phyloP scores from a whole-genome alignment of 2,888 invertebrate genomes.

The Morinoia aosen region DNA sequence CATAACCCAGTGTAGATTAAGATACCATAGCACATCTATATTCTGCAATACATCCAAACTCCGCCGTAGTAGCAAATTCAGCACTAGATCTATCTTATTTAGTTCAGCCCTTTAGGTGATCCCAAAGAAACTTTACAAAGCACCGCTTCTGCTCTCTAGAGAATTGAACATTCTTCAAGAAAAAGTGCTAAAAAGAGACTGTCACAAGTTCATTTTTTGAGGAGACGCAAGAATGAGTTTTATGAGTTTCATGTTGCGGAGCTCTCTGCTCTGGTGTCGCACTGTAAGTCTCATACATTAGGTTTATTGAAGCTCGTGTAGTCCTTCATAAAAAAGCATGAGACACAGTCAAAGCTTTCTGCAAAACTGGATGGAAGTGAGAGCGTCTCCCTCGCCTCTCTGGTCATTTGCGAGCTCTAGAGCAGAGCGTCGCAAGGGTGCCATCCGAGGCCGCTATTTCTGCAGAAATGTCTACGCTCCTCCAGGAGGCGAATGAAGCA shows the following conservation, averaged over 20 bases:
- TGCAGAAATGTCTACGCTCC: not conserved
- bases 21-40: no score
- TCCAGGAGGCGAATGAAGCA: not conserved
- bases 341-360: not conserved
- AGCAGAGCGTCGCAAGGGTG: not conserved
- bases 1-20: no score
- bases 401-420: not conserved
- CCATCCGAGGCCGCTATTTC: not conserved
- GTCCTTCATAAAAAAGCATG: not conserved
- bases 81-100: not conserved
- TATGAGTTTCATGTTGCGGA: not conserved
- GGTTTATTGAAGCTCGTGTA: not conserved
- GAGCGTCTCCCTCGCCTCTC: not conserved
- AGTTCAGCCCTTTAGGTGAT: not conserved
- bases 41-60: no score
- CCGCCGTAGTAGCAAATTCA: not conserved
- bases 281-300: not conserved
- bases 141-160: not conserved
- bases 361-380: not conserved
- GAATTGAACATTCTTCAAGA: not conserved
- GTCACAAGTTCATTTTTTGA: not conserved
- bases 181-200: not conserved
- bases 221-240: not conserved
- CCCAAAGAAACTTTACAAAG: not conserved
- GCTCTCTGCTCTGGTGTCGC: not conserved